Conservation (phyloP, 2,113 vertebrate species). For the Sinocyclocheilus anshuiensis region DNA sequence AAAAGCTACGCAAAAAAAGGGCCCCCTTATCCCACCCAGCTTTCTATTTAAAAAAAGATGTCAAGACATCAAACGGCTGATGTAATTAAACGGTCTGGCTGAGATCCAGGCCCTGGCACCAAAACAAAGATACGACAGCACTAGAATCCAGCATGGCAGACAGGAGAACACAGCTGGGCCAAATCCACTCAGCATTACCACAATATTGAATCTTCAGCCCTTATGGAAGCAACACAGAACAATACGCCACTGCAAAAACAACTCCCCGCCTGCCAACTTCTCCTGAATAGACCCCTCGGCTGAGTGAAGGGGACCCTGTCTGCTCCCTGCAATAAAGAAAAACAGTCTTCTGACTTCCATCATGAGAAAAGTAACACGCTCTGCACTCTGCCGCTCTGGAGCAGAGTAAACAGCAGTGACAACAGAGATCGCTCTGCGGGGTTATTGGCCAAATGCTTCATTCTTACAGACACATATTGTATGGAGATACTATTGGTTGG, state of each 20-base stretch:
- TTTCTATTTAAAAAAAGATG: constrained; percentile 65
- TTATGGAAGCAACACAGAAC: constrained; percentile 44
- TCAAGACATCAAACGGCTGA: constrained; percentile 69
- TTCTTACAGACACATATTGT: constrained; percentile 23
- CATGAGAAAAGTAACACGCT: constrained; percentile 46
- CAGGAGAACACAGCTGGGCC: constrained; percentile 48
- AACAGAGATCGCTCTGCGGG: constrained; percentile 24
- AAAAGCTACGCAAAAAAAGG: constrained; percentile 51
- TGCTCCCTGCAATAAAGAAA: constrained; percentile 44
- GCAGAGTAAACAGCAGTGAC: constrained; percentile 33
- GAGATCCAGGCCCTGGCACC: constrained; percentile 60
- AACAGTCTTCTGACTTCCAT: constrained; percentile 45
- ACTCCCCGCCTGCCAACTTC: constrained; percentile 51
- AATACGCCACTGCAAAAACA: constrained; percentile 51
- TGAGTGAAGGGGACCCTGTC: constrained; percentile 50
- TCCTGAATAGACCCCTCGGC: constrained; percentile 50
- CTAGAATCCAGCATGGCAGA: constrained; percentile 47
- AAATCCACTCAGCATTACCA: constrained; percentile 57
- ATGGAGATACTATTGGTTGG: background rate
- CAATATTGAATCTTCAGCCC: constrained; percentile 49
- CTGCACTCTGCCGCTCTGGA: constrained; percentile 21
- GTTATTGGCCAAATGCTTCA: constrained; percentile 34
- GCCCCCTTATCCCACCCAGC: constrained; percentile 5
- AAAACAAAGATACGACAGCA: constrained; percentile 58
- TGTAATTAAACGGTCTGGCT: constrained; percentile 68